Evolutionary conservation across 2,797 vertebrate genomes (phyloP).

Genomic region (Coccyzus lansbergi): DNA sequence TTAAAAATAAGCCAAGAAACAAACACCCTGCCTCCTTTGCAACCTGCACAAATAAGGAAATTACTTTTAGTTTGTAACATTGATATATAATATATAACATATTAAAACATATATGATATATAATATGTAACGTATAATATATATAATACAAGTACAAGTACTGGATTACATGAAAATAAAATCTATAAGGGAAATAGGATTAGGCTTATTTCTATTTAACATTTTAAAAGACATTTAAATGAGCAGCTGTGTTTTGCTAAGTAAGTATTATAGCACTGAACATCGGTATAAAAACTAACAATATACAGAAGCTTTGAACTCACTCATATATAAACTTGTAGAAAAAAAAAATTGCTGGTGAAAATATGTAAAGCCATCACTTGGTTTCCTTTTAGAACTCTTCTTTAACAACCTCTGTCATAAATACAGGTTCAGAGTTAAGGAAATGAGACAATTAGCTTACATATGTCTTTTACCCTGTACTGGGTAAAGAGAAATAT

Average conservation of each 20-base stretch:
- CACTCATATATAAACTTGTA: not conserved
- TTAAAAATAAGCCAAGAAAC: constrained; percentile 43
- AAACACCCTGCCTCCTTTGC: constrained; percentile 13
- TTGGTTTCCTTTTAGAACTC: not conserved
- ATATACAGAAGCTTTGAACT: not conserved
- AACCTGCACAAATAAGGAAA: constrained; percentile 35
- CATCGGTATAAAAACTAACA: not conserved
- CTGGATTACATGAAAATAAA: constrained; percentile 9
- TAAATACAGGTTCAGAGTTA: not conserved
- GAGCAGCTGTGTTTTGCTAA: not conserved
- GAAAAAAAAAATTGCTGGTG: not conserved
- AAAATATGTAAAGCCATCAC: not conserved
- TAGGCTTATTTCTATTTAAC: not conserved
- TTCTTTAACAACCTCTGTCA: not conserved
- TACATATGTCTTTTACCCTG: not conserved
- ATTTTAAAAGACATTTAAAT: not conserved
- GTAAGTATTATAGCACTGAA: not conserved
- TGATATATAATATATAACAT: not conserved
- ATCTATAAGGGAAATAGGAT: not conserved
- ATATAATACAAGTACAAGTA: not conserved
- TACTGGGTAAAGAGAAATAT: not conserved
- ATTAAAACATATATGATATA: no score
- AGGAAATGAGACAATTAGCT: not conserved
- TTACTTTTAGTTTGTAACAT: not conserved
- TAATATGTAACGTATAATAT: no score